Evolutionary conservation across 1,140 invertebrate genomes (phyloP).

Genomic region (Rhizoglyphus robini): DNA sequence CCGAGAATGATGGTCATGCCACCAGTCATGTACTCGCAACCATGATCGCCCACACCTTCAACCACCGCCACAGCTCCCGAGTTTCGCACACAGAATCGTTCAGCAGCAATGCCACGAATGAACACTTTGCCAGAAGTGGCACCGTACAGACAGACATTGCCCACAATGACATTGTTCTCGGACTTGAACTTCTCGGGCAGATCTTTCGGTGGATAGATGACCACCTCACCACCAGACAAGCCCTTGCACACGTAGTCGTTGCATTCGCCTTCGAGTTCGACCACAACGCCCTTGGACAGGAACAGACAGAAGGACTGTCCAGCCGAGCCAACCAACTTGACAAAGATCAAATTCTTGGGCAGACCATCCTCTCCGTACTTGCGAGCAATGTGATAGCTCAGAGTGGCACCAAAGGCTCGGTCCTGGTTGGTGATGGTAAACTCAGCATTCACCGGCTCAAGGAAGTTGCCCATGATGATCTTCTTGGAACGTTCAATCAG

Average conservation of each 20-base stretch:
- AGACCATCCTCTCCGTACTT: constrained; percentile 77
- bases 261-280: constrained; percentile 87
- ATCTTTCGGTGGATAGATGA: constrained; percentile 80
- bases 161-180: constrained; percentile 89
- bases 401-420: constrained; percentile 76
- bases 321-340: constrained; percentile 79
- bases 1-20: constrained; percentile 80
- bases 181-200: constrained; percentile 61
- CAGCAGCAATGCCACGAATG: constrained; percentile 90
- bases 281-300: constrained; percentile 70
- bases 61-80: constrained; percentile 82
- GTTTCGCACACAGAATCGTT: constrained; percentile 95
- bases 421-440: constrained; percentile 81
- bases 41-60: constrained; percentile 87
- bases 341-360: constrained; percentile 59
- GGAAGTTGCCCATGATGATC: constrained; percentile 52
- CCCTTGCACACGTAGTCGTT: constrained; percentile 97
- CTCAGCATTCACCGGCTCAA: constrained; percentile 49
- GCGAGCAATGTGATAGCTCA: constrained; percentile 85
- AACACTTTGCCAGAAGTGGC: constrained; percentile 86
- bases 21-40: constrained; percentile 99
- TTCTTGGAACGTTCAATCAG: constrained; percentile 57
- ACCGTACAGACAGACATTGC: constrained; percentile 95
- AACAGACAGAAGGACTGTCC: constrained; percentile 99
- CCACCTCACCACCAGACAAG: constrained; percentile 83